These are phyloP conservation scores for Platygyra sinensis DNA, from an alignment of 64 coral and sea anemone species.

Conservation along the genomic window DNA sequence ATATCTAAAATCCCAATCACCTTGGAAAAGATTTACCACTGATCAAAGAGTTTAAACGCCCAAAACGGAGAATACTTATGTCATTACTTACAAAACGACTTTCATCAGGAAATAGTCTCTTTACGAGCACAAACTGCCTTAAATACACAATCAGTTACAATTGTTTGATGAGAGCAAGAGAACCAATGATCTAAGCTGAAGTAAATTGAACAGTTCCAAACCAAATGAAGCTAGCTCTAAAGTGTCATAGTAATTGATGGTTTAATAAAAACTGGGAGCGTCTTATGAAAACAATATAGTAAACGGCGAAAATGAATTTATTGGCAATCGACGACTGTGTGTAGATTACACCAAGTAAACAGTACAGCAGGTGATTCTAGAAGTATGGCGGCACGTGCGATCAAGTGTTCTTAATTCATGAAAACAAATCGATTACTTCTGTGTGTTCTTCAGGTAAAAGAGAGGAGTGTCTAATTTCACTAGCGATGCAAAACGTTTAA, in stretches of 20 bases:
- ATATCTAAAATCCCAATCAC: background rate
- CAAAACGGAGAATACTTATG: background rate
- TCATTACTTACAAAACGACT: conserved; percentile 9
- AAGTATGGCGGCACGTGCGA: conserved; percentile 38
- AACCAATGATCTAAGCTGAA: background rate
- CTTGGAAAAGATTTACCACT: background rate
- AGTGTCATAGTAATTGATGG: conserved; percentile 53
- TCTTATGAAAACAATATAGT: conserved; percentile 44
- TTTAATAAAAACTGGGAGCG: conserved; percentile 28
- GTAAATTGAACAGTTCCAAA: background rate
- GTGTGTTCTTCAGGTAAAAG: background rate
- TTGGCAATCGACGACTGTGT: conserved; percentile 28
- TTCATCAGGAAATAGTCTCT: conserved; percentile 27
- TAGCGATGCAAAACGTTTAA: background rate
- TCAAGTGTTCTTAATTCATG: conserved; percentile 38
- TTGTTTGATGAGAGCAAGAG: background rate
- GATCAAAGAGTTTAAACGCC: background rate
- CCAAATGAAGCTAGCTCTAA: background rate
- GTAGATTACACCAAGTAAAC: conserved; percentile 28
- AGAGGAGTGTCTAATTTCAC: background rate
- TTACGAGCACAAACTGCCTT: conserved; percentile 3
- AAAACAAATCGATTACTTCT: conserved; percentile 2
- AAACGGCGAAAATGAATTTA: conserved; percentile 52
- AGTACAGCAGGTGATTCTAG: conserved; percentile 44
- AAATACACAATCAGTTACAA: conserved; percentile 45